Evolutionary conservation across 2,113 vertebrate genomes (phyloP).

Genomic region (Erinaceus europaeus): DNA sequence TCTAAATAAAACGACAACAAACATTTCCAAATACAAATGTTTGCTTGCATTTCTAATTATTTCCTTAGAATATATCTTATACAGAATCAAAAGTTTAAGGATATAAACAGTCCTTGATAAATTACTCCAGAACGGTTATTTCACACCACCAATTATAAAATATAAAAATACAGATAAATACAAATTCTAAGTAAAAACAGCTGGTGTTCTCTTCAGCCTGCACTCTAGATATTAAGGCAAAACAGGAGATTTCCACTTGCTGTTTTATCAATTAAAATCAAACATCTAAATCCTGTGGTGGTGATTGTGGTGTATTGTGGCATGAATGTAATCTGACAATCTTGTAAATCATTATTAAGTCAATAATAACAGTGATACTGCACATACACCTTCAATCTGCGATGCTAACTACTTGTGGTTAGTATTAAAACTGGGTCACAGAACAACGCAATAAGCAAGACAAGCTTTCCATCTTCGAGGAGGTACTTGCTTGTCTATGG

Average conservation of each 20-base stretch:
- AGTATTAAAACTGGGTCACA: too few relatives aligned
- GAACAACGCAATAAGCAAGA: too few relatives aligned
- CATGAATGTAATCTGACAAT: too few relatives aligned
- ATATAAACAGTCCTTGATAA: neutral
- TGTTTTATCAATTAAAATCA: neutral
- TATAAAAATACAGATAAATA: neutral
- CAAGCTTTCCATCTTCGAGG: too few relatives aligned
- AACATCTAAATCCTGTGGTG: too few relatives aligned
- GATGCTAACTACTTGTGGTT: too few relatives aligned
- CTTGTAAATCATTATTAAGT: too few relatives aligned
- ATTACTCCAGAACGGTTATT: neutral
- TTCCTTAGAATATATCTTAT: neutral
- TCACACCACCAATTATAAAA: neutral
- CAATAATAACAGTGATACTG: too few relatives aligned
- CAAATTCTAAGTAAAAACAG: neutral
- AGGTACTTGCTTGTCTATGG: too few relatives aligned
- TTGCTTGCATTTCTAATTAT: neutral
- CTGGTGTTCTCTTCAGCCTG: neutral
- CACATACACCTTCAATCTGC: too few relatives aligned
- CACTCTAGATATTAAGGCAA: neutral
- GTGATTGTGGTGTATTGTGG: too few relatives aligned
- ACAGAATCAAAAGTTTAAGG: neutral
- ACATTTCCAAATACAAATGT: constrained; percentile 29
- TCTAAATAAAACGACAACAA: neutral
- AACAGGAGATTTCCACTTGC: neutral